Conservation (phyloP, 2,797 vertebrate species). For the Tapera naevia region DNA sequence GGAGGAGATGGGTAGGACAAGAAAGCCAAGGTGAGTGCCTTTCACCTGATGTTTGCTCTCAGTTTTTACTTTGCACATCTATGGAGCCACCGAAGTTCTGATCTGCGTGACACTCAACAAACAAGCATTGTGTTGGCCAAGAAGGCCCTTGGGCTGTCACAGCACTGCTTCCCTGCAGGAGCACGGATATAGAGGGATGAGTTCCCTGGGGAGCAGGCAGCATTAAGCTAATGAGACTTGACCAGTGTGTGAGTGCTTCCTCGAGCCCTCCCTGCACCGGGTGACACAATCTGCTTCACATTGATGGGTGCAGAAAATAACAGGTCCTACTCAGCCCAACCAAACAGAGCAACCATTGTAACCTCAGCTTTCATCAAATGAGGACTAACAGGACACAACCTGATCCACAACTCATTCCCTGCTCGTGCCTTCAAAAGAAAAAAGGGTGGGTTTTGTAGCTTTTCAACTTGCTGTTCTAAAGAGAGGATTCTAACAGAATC, state of each 20-base stretch:
- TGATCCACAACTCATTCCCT: neutral
- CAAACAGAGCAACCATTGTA: neutral
- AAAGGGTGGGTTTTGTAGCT: neutral
- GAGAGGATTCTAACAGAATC: neutral
- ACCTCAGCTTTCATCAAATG: neutral
- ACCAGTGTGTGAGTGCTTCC: neutral
- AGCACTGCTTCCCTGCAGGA: neutral
- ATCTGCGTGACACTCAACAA: fast-evolving
- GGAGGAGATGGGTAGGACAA: neutral
- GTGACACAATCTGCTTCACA: conserved; percentile 9
- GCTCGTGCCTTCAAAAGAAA: neutral
- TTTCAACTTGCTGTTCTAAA: neutral
- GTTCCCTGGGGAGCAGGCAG: neutral
- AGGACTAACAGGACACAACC: neutral
- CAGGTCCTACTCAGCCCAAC: neutral
- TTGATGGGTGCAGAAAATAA: neutral
- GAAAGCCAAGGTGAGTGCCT: neutral
- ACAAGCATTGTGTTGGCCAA: fast-evolving
- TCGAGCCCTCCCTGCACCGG: neutral
- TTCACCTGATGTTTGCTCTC: neutral
- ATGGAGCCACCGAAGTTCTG: fast-evolving
- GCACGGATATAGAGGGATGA: neutral
- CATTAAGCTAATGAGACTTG: neutral
- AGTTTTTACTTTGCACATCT: neutral
- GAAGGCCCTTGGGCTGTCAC: neutral